Evolutionary conservation across 2,797 vertebrate genomes (phyloP).

Genomic region (Oreochromis grahami): DNA sequence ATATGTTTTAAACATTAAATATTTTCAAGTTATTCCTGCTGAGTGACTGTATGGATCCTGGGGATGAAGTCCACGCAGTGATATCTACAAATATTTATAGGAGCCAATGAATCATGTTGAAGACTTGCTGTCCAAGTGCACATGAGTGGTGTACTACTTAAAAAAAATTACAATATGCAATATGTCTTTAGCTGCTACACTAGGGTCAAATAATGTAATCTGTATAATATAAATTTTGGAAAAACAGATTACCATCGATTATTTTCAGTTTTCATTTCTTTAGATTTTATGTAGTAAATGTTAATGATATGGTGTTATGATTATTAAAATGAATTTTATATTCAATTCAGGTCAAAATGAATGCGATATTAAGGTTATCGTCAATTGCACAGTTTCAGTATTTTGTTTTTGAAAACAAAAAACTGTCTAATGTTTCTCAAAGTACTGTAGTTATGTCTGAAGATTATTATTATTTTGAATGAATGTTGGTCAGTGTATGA

Average conservation of each 20-base stretch:
- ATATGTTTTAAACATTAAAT: neutral
- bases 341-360: neutral
- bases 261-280: neutral
- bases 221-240: neutral
- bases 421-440: neutral
- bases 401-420: neutral
- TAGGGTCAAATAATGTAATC: neutral
- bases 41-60: neutral
- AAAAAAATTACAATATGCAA: neutral
- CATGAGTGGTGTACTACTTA: neutral
- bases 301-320: neutral
- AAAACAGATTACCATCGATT: neutral
- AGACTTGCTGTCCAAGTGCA: neutral
- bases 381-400: neutral
- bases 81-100: neutral
- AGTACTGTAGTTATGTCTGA: conserved; percentile 16
- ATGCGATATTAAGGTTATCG: neutral
- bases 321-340: neutral
- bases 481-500: neutral
- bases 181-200: neutral
- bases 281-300: neutral
- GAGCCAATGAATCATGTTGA: neutral
- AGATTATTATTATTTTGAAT: neutral
- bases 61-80: neutral
- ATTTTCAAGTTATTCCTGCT: neutral